Percentiles rank a stretch among this genome's conserved stretches.
phyloP scores from a whole-genome alignment of 35 echinoderm and acorn worm genomes.

The Apostichopus californicus region DNA sequence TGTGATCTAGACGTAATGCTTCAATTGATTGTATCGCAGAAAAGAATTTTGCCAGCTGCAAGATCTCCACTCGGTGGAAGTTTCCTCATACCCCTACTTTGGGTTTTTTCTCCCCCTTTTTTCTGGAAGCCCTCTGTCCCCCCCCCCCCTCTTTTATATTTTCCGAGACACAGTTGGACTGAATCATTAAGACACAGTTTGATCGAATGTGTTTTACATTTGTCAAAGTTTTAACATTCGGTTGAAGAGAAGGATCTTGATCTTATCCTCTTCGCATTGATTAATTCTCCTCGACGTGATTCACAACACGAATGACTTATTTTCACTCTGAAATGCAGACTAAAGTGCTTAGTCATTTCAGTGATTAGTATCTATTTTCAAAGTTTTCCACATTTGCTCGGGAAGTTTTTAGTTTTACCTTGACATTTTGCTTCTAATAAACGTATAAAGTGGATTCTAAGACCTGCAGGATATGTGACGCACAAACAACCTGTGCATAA shows the following conservation, averaged over 20 bases:
- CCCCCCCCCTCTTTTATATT: background rate
- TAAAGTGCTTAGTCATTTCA: background rate
- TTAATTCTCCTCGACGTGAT: background rate
- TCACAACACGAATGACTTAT: background rate
- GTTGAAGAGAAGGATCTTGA: background rate
- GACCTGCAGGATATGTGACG: too few relatives aligned
- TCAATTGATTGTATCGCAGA: background rate
- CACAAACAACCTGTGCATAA: too few relatives aligned
- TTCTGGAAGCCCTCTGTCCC: too few relatives aligned
- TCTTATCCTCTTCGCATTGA: background rate
- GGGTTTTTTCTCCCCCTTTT: too few relatives aligned
- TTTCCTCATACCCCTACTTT: too few relatives aligned
- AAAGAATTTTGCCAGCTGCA: background rate
- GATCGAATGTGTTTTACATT: background rate
- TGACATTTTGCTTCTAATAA: too few relatives aligned
- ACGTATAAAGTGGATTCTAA: too few relatives aligned
- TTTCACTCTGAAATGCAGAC: background rate
- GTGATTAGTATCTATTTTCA: too few relatives aligned
- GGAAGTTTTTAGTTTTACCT: too few relatives aligned
- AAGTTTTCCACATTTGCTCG: too few relatives aligned
- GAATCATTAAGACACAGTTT: background rate
- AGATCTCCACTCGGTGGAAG: too few relatives aligned
- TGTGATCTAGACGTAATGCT: background rate
- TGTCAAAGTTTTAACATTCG: background rate
- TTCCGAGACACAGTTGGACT: background rate